Base-by-base conservation (phyloP, 1,140 invertebrate genomes). In the Hylaeus volcanicus region DNA sequence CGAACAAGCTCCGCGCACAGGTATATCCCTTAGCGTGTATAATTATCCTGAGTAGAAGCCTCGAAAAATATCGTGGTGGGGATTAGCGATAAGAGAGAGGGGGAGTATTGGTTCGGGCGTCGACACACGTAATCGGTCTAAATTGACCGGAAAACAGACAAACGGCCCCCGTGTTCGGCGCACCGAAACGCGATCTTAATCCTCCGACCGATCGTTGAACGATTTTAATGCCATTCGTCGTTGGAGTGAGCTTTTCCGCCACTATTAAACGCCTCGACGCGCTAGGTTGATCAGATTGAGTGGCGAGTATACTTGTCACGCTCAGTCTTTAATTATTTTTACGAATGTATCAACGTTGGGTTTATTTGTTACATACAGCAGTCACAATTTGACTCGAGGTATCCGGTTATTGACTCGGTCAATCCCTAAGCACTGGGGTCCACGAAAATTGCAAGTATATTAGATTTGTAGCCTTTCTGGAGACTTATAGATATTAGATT, bases 131-230 rank as follows among this genome's bases (percentile, higher is more conserved):
- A 85, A 87, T 88, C 74, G 72, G 74, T 78, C 63, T 74, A 85
- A 85, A 88, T 88, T 88, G 80, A 74, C 69, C 83, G 80, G 83
- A 87, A 87, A 87, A 87, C 64, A 79, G 81, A 71, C 69, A 71
- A 73, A 78, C 73, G 65, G 39, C 53, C 41, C 8, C 14, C 61
- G 53, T 56, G 60, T 53, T 73, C 69, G 71, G 43, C 58, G 51
- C 65, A 70, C 74, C 75, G 85, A 81, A 61, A 80, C 71, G 74
- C 68, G 70, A 81, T 84, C 51, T 64, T 69, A 71, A 86, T 79
- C 63, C 56, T 64, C 37, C 26, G 53, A 65, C 43, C 51, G n/a
- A 65, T 72, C 55, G 41, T 72, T 45, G 11, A 45, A 60, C 70
- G 53, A 43, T 58, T 72, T 72, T 72, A 72, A 72, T 72, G n/a